These are phyloP conservation scores for Epinephelus moara DNA, from an alignment of 2,113 vertebrate genomes.

Conservation along the genomic window DNA sequence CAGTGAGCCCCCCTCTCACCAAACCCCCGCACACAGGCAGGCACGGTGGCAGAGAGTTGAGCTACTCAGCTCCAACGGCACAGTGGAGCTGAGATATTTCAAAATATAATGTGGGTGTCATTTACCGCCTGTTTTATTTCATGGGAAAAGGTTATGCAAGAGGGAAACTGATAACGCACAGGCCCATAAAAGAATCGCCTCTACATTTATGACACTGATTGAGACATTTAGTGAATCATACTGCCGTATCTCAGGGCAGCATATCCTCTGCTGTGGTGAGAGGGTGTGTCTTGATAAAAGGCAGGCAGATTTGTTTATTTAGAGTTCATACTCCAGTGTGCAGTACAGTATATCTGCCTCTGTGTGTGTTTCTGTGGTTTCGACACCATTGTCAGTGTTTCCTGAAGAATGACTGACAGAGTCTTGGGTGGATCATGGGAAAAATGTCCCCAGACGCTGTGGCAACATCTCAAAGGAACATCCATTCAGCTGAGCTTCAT, in stretches of 20 bases:
- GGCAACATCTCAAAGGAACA: slow-evolving; percentile 26
- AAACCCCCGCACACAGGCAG: slow-evolving; percentile 7
- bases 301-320: slow-evolving; percentile 56
- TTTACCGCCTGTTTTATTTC: background rate
- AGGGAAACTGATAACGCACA: slow-evolving; percentile 4
- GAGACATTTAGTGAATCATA: background rate
- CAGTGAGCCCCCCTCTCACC: background rate
- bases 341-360: slow-evolving; percentile 29
- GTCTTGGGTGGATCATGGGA: slow-evolving; percentile 35
- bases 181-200: slow-evolving; percentile 23
- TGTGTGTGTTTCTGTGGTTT: slow-evolving; percentile 32
- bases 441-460: slow-evolving; percentile 17
- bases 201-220: slow-evolving; percentile 43
- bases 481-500: background rate
- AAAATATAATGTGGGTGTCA: background rate
- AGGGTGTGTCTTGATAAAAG: slow-evolving; percentile 51
- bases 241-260: background rate
- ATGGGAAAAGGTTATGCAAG: slow-evolving; percentile 14
- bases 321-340: slow-evolving; percentile 34
- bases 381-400: background rate
- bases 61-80: background rate
- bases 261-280: slow-evolving; percentile 1
- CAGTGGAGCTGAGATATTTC: background rate
- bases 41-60: slow-evolving; percentile 12
- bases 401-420: slow-evolving; percentile 8